Evolutionary conservation across 2,888 invertebrate genomes (phyloP), one percentile per base, ranked within the genome.

Genomic region (Exephanes ischioxanthus): DNA sequence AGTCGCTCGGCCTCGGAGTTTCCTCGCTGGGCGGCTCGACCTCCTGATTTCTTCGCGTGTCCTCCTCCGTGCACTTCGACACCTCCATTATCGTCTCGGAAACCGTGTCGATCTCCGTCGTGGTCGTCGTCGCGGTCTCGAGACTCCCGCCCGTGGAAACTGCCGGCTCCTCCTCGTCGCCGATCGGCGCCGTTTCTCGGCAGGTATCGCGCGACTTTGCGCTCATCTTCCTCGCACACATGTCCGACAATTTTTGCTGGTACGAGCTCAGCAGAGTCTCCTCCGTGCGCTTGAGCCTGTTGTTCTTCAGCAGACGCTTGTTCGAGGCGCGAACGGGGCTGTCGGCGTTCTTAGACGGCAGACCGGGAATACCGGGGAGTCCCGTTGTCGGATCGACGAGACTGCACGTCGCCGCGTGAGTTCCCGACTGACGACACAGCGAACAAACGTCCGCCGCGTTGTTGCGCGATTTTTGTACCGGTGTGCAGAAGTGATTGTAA

Each of bases 401-500:
- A 73, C 90, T 91, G 79, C 94, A 94, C 1, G 92, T 90, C 37
- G 88, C 88, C 45, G 92, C 87, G 63, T 93, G 93, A 6, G 89
- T 87, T 33, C 91, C 92, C 26, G 87, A 89, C 80, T 93, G 92
- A 19, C 91, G 90, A 45, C 94, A 94, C 53, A 93, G 86, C 3
- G 93, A 92, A 80, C 94, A 94, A 66, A 90, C 88, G 22, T 92
- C 92, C 9, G 72, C 67, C 4, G 61, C 33, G 9, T 26, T 48
- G 0, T 19, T 75, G 0, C 82, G 66, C 26, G 71, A 63, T 45
- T 73, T 86, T 6, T 90, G 87, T n/a, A 81, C 75, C 0, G 88
- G 81, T 0, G 91, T 90, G 90, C 97, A 97, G 91, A 96, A 95
- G 92, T 97, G 97, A 90, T 96, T 96, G 87, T 96, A 96, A 94